Conservation (phyloP, 2,888 invertebrate species). For the Phasia obesa region DNA sequence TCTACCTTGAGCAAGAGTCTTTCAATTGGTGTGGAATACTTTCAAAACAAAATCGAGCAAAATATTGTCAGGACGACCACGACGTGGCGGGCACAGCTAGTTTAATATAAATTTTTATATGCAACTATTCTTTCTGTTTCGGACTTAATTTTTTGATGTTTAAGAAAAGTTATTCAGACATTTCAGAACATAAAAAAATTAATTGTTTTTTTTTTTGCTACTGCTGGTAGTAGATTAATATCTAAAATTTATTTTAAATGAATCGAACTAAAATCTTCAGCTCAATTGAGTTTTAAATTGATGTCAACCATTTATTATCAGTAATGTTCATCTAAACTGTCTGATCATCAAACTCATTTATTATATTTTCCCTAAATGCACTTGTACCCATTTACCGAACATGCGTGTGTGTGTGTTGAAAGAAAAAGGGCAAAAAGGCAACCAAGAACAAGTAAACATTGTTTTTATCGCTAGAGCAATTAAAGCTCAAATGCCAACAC, state of each 20-base stretch:
- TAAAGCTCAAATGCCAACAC: constrained; percentile 47
- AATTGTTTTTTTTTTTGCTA: neutral
- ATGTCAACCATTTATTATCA: constrained; percentile 80
- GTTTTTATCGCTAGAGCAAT: constrained; percentile 37
- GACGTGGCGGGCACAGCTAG: too few species aligned
- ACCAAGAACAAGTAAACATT: constrained; percentile 34
- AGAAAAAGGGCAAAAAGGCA: constrained; percentile 7
- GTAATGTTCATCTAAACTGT: constrained; percentile 78
- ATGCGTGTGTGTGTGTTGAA: constrained; percentile 10
- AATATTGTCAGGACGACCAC: too few species aligned
- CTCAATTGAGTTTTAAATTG: constrained; percentile 82
- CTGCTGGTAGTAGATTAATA: neutral
- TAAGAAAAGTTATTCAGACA: neutral
- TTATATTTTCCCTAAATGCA: constrained; percentile 65
- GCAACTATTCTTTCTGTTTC: too few species aligned
- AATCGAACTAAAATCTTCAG: constrained; percentile 66
- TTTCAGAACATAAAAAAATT: neutral
- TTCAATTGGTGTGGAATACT: too few species aligned
- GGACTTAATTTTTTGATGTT: too few species aligned
- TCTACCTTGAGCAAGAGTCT: too few species aligned
- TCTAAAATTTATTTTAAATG: constrained; percentile 15
- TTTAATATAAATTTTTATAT: too few species aligned
- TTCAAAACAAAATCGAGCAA: too few species aligned
- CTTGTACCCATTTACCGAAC: constrained; percentile 75
- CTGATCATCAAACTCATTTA: constrained; percentile 53